Evolutionary conservation across 35 echinoderm and acorn worm genomes (phyloP).

Genomic region (Diadema setosum): DNA sequence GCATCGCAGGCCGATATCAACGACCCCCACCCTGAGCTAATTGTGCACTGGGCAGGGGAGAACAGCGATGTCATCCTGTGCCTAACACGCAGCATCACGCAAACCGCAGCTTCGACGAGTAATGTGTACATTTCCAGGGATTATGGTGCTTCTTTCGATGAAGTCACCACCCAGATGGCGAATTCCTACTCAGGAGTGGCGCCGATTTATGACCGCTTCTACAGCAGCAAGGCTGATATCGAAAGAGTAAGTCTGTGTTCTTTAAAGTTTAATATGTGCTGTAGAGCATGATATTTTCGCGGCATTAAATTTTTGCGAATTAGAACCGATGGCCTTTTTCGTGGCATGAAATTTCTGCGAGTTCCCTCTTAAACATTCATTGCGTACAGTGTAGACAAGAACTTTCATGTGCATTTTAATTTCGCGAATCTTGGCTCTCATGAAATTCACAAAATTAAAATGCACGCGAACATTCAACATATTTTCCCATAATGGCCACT

Average conservation of each 20-base stretch:
- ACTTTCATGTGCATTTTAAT: too few species aligned
- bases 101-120: not conserved
- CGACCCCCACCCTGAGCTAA: constrained; percentile 78
- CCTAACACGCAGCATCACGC: constrained; percentile 61
- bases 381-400: too few species aligned
- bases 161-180: not conserved
- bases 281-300: too few species aligned
- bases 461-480: too few species aligned
- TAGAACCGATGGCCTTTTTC: too few species aligned
- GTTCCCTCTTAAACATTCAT: too few species aligned
- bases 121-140: constrained; percentile 64
- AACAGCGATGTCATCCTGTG: constrained; percentile 70
- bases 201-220: constrained; percentile 64
- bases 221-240: constrained; percentile 70
- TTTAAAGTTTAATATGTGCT: too few species aligned
- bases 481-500: too few species aligned
- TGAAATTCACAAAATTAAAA: too few species aligned
- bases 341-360: too few species aligned
- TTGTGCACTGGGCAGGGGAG: constrained; percentile 86
- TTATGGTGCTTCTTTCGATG: constrained; percentile 64
- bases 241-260: constrained; percentile 60
- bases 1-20: constrained; percentile 60
- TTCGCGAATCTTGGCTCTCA: too few species aligned
- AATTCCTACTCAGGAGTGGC: not conserved
- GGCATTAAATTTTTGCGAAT: too few species aligned